A percentile compares a stretch with the other conserved stretches of the same genome.
phyloP scores from a whole-genome alignment of 1,140 invertebrate species.

The Agrypnia vestita region DNA sequence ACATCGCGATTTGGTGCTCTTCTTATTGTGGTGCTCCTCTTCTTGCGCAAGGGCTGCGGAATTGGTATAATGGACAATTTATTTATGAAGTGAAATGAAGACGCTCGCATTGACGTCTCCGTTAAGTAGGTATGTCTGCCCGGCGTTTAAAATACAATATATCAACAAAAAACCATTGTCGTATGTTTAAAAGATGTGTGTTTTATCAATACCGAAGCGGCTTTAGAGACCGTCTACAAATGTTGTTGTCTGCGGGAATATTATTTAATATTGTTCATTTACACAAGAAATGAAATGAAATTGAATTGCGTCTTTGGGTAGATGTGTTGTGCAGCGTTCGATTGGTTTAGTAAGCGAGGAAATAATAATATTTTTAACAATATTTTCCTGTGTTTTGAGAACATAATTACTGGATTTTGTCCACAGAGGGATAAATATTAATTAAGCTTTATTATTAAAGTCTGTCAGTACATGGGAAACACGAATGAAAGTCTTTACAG shows the following conservation, averaged over 20 bases:
- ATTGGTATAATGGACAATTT: constrained; percentile 57
- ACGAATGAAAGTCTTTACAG: no score
- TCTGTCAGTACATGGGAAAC: no score
- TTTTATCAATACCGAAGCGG: constrained; percentile 1
- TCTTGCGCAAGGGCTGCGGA: constrained; percentile 15
- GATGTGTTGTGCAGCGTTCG: no score
- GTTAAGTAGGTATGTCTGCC: not conserved
- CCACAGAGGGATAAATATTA: no score
- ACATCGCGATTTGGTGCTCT: constrained; percentile 36
- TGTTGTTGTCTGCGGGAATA: not conserved
- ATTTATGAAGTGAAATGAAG: constrained; percentile 60
- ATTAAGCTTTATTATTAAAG: no score
- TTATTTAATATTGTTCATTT: not conserved
- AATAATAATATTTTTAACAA: no score
- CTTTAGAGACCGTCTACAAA: constrained; percentile 1
- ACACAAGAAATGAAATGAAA: not conserved
- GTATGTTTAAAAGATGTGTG: constrained; percentile 15
- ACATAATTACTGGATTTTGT: no score
- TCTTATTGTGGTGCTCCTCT: constrained; percentile 45
- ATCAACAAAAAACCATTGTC: constrained; percentile 20
- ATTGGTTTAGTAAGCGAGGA: no score
- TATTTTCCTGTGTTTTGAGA: no score
- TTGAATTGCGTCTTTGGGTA: not conserved
- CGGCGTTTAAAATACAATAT: constrained; percentile 34
- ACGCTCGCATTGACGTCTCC: constrained; percentile 40